These are phyloP conservation scores for Meta bourneti DNA, from an alignment of 2,888 invertebrate genomes.

Conservation along the genomic window DNA sequence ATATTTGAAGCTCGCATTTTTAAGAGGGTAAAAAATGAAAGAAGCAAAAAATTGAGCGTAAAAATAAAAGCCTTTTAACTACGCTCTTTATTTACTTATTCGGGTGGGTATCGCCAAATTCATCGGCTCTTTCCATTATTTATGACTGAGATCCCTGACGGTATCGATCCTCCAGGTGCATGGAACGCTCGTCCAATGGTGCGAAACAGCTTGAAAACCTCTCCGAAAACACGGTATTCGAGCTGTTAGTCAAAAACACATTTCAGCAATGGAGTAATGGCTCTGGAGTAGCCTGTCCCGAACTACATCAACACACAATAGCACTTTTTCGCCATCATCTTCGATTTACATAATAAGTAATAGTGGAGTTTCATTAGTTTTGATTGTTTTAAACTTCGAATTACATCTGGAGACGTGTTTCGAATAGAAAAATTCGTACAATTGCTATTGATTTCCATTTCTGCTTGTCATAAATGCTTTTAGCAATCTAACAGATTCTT, in stretches of 20 bases:
- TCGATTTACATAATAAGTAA: not conserved
- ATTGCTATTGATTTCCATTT: no score
- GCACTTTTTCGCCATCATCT: not conserved
- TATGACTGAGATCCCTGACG: slow-evolving; percentile 71
- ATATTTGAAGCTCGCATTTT: slow-evolving; percentile 76
- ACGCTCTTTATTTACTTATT: slow-evolving; percentile 76
- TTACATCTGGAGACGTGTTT: not conserved
- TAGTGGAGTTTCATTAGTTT: not conserved
- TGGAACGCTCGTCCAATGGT: slow-evolving; percentile 25
- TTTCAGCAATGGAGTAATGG: not conserved
- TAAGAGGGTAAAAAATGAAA: slow-evolving; percentile 64
- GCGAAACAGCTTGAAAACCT: slow-evolving; percentile 32
- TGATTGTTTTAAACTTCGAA: not conserved
- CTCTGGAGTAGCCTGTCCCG: not conserved
- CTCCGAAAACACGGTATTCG: not conserved
- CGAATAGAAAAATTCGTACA: not conserved
- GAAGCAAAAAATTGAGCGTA: slow-evolving; percentile 42
- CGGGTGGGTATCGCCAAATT: slow-evolving; percentile 65
- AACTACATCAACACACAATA: not conserved
- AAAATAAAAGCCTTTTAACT: slow-evolving; percentile 76
- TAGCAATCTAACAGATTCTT: not conserved
- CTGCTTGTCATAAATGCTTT: no score
- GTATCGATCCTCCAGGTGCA: slow-evolving; percentile 67
- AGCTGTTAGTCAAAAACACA: not conserved
- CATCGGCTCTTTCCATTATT: slow-evolving; percentile 74